Percentiles rank a stretch among this genome's conserved stretches.
These are phyloP conservation scores for Hesperia comma DNA, from an alignment of 2,888 invertebrate species.

Conservation along the genomic window DNA sequence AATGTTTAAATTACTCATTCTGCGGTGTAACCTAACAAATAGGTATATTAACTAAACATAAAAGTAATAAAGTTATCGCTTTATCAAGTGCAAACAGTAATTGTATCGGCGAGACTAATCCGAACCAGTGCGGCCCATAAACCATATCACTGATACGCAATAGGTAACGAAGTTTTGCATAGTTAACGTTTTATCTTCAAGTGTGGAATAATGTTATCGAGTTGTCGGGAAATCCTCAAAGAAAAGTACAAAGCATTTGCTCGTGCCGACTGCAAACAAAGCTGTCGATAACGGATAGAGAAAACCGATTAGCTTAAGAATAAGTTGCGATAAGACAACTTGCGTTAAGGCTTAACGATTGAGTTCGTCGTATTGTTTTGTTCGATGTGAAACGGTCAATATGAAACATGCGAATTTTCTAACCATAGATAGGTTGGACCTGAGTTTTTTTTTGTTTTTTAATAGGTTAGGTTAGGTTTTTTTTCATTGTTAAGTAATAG, in stretches of 20 bases:
- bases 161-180: constrained; percentile 28
- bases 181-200: constrained; percentile 38
- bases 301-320: constrained; percentile 38
- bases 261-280: constrained; percentile 51
- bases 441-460: neutral
- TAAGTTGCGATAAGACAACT: constrained; percentile 2
- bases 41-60: constrained; percentile 9
- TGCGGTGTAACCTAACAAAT: constrained; percentile 10
- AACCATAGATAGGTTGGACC: neutral
- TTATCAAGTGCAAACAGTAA: constrained; percentile 9
- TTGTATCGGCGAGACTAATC: constrained; percentile 18
- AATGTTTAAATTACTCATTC: neutral
- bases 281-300: constrained; percentile 44
- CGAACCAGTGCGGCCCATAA: constrained; percentile 22
- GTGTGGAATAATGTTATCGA: constrained; percentile 51
- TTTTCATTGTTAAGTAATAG: too few species aligned
- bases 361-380: constrained; percentile 7
- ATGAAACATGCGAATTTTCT: constrained; percentile 1
- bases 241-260: constrained; percentile 47
- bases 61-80: constrained; percentile 10
- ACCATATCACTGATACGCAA: constrained; percentile 29
- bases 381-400: constrained; percentile 10
- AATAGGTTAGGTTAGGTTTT: neutral
- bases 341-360: constrained; percentile 15
- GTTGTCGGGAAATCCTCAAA: constrained; percentile 54